phyloP scores from a whole-genome alignment of 2,797 vertebrate genomes.

The Ctenopoma multispine region DNA sequence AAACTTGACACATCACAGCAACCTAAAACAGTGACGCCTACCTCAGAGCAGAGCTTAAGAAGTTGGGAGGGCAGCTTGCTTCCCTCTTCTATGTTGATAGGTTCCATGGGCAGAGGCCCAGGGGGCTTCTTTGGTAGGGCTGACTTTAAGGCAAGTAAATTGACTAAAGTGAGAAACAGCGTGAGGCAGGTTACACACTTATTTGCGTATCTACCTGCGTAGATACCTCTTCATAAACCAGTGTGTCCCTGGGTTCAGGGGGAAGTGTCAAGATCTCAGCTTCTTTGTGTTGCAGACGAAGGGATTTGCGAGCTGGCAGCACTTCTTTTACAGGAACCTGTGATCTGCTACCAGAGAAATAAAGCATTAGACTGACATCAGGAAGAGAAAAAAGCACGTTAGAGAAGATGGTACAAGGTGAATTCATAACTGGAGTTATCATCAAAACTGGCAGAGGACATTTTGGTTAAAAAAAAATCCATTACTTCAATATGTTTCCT shows the following conservation, averaged over 20 bases:
- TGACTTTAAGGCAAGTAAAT: slow-evolving; percentile 33
- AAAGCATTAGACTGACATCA: neutral
- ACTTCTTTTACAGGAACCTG: slow-evolving; percentile 67
- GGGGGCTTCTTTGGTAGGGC: slow-evolving; percentile 54
- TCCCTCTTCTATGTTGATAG: slow-evolving; percentile 73
- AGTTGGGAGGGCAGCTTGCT: slow-evolving; percentile 72
- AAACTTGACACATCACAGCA: neutral
- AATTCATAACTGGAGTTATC: no score
- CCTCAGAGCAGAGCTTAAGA: slow-evolving; percentile 83
- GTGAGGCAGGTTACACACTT: accelerated
- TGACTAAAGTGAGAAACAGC: slow-evolving; percentile 9
- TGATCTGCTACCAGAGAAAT: slow-evolving; percentile 42
- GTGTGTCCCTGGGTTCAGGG: neutral
- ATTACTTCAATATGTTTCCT: no score
- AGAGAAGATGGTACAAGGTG: neutral
- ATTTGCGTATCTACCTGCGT: neutral
- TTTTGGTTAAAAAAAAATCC: no score
- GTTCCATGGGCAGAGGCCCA: slow-evolving; percentile 86
- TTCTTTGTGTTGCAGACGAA: slow-evolving; percentile 84
- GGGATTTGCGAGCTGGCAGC: slow-evolving; percentile 84
- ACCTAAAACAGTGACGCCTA: slow-evolving; percentile 44
- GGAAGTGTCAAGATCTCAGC: slow-evolving; percentile 44
- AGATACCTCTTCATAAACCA: slow-evolving; percentile 19
- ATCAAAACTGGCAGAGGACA: no score
- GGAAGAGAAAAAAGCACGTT: neutral